phyloP scores from a whole-genome alignment of 2,797 vertebrate genomes.

The Cirrhinus mrigala region DNA sequence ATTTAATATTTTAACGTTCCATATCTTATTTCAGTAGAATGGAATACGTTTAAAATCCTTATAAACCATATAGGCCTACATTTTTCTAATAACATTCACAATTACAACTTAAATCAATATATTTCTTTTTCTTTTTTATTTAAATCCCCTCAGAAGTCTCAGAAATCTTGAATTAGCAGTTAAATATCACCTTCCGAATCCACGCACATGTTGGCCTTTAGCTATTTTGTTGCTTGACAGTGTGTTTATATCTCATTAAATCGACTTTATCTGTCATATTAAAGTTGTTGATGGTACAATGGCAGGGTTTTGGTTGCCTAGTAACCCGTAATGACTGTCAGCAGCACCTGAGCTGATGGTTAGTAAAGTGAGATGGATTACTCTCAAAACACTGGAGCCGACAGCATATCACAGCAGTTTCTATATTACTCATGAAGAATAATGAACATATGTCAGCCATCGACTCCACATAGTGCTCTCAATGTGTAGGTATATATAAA shows the following conservation, averaged over 20 bases:
- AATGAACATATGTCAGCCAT: not conserved
- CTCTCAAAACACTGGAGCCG: not conserved
- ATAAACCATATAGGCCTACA: not conserved
- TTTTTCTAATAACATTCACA: not conserved
- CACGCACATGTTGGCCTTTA: not conserved
- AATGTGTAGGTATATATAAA: no score
- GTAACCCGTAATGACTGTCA: conserved; percentile 57
- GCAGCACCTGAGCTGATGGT: conserved; percentile 50
- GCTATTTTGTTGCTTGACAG: not conserved
- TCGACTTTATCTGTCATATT: conserved; percentile 1
- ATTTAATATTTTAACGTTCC: not conserved
- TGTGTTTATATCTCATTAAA: not conserved
- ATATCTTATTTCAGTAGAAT: not conserved
- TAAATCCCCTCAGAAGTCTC: not conserved
- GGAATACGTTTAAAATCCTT: not conserved
- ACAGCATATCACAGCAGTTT: not conserved
- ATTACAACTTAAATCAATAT: not conserved
- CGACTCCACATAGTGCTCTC: no score
- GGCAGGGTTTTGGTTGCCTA: conserved; percentile 33
- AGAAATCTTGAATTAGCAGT: not conserved
- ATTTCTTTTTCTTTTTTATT: no score
- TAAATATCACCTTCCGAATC: not conserved
- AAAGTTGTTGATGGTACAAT: conserved; percentile 23
- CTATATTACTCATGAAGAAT: not conserved
- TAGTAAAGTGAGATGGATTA: conserved; percentile 14